Conservation (phyloP, 2,113 vertebrate genomes). For the Saguinus midas region DNA sequence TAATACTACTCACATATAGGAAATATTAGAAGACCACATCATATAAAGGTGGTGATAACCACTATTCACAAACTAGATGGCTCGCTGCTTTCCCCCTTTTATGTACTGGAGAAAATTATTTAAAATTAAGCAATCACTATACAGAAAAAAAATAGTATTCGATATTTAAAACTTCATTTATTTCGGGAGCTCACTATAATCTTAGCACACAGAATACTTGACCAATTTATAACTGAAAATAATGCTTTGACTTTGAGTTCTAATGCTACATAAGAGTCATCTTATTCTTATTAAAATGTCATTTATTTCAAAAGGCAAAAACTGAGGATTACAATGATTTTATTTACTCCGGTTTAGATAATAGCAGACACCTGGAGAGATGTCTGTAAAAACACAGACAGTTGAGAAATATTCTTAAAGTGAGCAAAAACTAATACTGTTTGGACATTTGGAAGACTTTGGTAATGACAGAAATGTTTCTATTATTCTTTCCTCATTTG, state of each 20-base stretch:
- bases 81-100: background rate
- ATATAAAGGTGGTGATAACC: background rate
- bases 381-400: background rate
- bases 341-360: background rate
- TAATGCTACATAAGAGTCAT: background rate
- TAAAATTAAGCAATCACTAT: background rate
- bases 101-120: background rate
- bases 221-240: background rate
- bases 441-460: slow-evolving; percentile 14
- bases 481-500: background rate
- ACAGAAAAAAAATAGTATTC: background rate
- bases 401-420: slow-evolving; percentile 20
- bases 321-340: background rate
- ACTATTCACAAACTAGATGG: background rate
- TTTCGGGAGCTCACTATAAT: background rate
- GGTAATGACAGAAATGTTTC: background rate
- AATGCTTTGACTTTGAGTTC: background rate
- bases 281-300: background rate
- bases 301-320: slow-evolving; percentile 25
- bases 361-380: background rate
- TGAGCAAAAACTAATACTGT: background rate
- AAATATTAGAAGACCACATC: background rate
- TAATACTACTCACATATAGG: background rate
- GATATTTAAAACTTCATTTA: background rate
- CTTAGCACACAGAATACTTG: background rate